Base-by-base conservation (phyloP, 2,888 invertebrate species). In the Tortricodes alternella region DNA sequence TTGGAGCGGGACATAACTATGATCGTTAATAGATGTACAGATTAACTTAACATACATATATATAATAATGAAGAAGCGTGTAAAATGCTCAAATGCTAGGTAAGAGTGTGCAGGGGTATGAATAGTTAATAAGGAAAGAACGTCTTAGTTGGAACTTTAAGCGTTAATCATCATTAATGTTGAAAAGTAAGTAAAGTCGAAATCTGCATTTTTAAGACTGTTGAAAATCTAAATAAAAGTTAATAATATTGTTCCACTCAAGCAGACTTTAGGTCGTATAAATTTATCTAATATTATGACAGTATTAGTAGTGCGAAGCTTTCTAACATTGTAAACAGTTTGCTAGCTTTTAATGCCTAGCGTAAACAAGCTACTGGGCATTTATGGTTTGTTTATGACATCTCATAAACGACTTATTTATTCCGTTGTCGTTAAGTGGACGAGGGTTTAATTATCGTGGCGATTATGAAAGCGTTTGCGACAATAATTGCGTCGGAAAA, bases 331-430 rank as follows among this genome's bases (percentile, higher is more conserved):
- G 16, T 11, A 5, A 35, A 1, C 2, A 16, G 2, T 5, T 35
- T 35, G 29, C 29, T 29, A 29, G 11, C 27, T 35, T 16, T 49
- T 34, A 44, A 56, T 44, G 37, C 43, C 27, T n/a, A 7, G 8
- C 18, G 56, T 37, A 44, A 49, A 50, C 37, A 44, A 21, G 39
- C 8, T 16, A n/a, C 19, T 9, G 29, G 29, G 21, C 24, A 52
- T 58, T 60, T 58, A 58, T 53, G 50, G 51, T 52, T 46, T 51
- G 60, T 61, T 62, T 61, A 63, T 61, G 60, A 63, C 51, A 57
- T 44, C 58, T 61, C 53, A 62, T 63, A 61, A 65, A 58, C 53
- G 53, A 27, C 52, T 59, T 60, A 63, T 63, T 65, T 63, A 65
- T 61, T 53, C 52, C 38, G 37, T 53, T 53, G 53, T 51, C 24